Evolutionary conservation across 2,888 invertebrate species (phyloP).

Genomic region (Erebia aethiops): DNA sequence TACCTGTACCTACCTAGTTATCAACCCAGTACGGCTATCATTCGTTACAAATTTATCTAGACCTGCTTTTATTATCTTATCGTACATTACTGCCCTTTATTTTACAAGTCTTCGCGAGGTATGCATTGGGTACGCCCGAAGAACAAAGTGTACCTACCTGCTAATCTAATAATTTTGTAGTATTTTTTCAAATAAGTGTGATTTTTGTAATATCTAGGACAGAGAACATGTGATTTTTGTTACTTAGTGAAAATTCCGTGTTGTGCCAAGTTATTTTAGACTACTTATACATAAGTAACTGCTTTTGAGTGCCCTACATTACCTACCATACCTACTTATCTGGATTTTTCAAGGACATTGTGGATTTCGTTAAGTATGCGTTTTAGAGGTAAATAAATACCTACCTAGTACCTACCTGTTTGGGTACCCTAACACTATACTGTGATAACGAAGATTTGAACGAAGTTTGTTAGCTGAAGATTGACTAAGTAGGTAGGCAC

Average conservation of each 20-base stretch:
- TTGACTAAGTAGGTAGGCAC: too few species aligned
- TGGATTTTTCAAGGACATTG: slow-evolving; percentile 12
- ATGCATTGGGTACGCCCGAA: slow-evolving; percentile 58
- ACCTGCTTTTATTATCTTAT: slow-evolving; percentile 82
- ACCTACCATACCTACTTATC: not conserved
- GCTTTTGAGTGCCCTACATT: slow-evolving; percentile 1
- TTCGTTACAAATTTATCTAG: slow-evolving; percentile 78
- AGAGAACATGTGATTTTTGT: slow-evolving; percentile 18
- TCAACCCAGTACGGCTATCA: slow-evolving; percentile 59
- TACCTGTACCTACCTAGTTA: slow-evolving; percentile 45
- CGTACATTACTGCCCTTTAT: slow-evolving; percentile 70
- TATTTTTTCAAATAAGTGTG: not conserved
- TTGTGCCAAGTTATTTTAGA: slow-evolving; percentile 6
- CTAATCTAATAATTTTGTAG: not conserved
- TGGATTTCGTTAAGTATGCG: not conserved
- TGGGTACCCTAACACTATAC: not conserved
- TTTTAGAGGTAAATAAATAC: not conserved
- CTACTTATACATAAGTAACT: not conserved
- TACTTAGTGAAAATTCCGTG: not conserved
- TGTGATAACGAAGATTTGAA: not conserved
- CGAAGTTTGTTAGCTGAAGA: not conserved
- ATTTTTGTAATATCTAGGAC: slow-evolving; percentile 7
- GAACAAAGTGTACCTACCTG: slow-evolving; percentile 18
- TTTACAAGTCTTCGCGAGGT: slow-evolving; percentile 60
- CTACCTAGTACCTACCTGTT: too few species aligned